These are phyloP conservation scores for Penaeus indicus DNA, from an alignment of 1,140 invertebrate genomes.

Conservation along the genomic window DNA sequence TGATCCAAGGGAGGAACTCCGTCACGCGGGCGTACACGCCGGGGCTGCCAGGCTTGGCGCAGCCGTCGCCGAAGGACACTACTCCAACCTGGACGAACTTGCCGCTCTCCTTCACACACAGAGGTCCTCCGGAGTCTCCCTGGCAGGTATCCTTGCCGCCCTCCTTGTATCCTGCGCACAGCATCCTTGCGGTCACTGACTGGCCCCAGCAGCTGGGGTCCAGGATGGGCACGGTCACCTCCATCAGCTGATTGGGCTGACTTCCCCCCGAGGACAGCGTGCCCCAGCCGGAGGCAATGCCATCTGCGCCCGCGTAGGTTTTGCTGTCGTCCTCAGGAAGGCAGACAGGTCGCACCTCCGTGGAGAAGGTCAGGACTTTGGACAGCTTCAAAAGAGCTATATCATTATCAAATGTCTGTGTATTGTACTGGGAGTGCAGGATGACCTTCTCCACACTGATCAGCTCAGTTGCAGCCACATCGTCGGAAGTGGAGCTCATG, in stretches of 20 bases:
- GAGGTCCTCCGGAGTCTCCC: constrained; percentile 68
- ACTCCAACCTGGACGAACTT: constrained; percentile 44
- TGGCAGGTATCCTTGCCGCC: constrained; percentile 84
- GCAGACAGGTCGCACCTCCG: constrained; percentile 1
- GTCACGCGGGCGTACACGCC: constrained; percentile 71
- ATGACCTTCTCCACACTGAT: background rate
- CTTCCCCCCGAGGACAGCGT: background rate
- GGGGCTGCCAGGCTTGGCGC: constrained; percentile 66
- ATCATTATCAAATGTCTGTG: background rate
- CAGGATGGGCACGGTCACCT: constrained; percentile 42
- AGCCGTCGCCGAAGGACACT: constrained; percentile 57
- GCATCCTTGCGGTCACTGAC: constrained; percentile 86
- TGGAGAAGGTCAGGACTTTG: background rate
- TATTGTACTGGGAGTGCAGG: background rate
- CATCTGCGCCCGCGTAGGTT: background rate
- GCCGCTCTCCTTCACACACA: constrained; percentile 40
- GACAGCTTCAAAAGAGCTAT: background rate
- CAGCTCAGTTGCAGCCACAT: background rate
- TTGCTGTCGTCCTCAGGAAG: constrained; percentile 8
- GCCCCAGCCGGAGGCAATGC: constrained; percentile 38
- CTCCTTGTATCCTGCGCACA: constrained; percentile 84
- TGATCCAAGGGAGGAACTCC: constrained; percentile 69
- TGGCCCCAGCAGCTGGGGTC: constrained; percentile 66
- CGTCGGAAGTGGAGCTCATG: too few relatives aligned
- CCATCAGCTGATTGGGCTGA: constrained; percentile 32